Base-by-base conservation (phyloP, 2,888 invertebrate species). In the Diplazon laetatorius region DNA sequence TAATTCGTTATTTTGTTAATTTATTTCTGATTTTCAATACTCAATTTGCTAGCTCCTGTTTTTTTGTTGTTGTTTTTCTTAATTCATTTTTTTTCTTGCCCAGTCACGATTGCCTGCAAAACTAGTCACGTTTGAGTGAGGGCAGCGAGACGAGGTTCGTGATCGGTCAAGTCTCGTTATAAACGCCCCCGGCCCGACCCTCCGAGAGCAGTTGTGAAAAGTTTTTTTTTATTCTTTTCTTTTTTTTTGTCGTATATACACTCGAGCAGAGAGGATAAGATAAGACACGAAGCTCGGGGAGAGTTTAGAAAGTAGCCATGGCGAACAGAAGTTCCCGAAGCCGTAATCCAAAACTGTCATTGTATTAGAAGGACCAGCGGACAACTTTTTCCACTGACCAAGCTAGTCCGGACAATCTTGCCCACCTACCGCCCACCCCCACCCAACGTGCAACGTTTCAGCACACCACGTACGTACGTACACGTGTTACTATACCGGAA, bases 321-420 rank as follows among this genome's bases (percentile, higher is more conserved):
- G 62, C 6, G 68, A 72, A 69, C 66, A 80, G 76, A 86, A 85
- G 83, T 85, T 84, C 82, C n/a, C 81, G 83, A 82, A 81, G 78
- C 82, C 80, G 85, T 86, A 83, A 87, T 84, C 84, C 76, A 82
- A 84, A 82, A 87, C 83, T 86, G 84, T 84, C 82, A 84, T 84
- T 86, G 83, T 84, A 84, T 83, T 83, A 83, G 81, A 73, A 79
- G 66, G 68, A 63, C 63, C 66, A 60, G 39, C 57, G 65, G 68
- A 75, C 71, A 81, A 80, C 72, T 80, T 80, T 70, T 76, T 68
- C 66, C 71, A 18, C 57, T 62, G 55, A 62, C 66, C 74, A 70
- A 73, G 59, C 35, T 65, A 59, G 52, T n/a, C n/a, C 50, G 71
- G 35, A 42, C 44, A 37, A 25, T 42, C 65, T 39, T 35, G 50